Conservation (phyloP, 2,113 vertebrate genomes). For the Macquaria australasica region DNA sequence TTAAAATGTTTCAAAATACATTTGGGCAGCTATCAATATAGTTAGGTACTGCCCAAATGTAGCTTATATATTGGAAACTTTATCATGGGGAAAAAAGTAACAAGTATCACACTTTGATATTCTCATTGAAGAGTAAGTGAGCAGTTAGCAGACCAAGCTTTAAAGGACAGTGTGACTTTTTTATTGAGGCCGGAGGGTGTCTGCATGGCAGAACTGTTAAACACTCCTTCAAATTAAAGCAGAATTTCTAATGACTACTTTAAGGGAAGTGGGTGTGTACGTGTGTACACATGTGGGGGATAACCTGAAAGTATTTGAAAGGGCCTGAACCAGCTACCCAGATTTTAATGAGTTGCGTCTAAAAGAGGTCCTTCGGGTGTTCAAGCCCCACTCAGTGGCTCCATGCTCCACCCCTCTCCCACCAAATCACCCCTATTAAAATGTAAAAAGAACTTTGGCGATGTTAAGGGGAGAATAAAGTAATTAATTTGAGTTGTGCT, state of each 20-base stretch:
- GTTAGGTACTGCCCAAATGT: not conserved
- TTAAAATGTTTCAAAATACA: not conserved
- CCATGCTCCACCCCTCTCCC: conserved; percentile 27
- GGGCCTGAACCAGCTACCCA: conserved; percentile 55
- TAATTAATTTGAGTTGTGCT: conserved; percentile 64
- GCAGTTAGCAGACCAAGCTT: conserved; percentile 59
- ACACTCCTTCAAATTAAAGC: conserved; percentile 73
- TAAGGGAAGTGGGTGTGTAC: conserved; percentile 52
- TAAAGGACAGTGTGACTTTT: conserved; percentile 77
- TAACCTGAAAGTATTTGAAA: conserved; percentile 69
- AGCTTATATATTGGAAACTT: not conserved
- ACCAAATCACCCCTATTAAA: conserved; percentile 51
- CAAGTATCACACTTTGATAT: not conserved
- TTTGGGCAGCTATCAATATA: not conserved
- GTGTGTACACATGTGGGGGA: conserved; percentile 33
- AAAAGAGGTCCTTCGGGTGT: conserved; percentile 70
- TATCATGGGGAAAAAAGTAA: not conserved
- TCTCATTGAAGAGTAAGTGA: conserved; percentile 10
- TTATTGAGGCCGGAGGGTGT: conserved; percentile 54
- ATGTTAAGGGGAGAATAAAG: conserved; percentile 60
- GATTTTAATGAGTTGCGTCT: conserved; percentile 81
- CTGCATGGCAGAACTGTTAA: conserved; percentile 72
- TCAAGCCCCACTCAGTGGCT: conserved; percentile 20
- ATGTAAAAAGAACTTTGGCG: conserved; percentile 46
- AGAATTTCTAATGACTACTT: conserved; percentile 70